Evolutionary conservation across 2,797 vertebrate species (phyloP), one percentile per base, ranked within the genome.

Genomic region (Apogon talboti): DNA sequence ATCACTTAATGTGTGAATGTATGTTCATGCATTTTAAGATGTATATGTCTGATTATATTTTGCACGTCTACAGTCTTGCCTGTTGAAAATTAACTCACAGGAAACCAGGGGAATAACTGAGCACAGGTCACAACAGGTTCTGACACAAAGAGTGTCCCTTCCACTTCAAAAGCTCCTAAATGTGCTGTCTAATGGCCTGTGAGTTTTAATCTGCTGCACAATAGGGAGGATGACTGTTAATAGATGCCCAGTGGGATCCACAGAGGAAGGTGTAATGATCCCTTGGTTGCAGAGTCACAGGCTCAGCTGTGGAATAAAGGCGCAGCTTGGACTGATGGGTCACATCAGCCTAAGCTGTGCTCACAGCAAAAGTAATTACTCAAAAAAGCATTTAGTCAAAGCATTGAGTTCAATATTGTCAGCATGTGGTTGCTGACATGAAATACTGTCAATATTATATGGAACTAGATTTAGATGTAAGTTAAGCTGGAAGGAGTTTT

Each of bases 81-180:
- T 60, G 72, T 56, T 91, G 75, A 76, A 95, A 92, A 94, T 90
- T 75, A 94, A 91, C 65, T 83, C 85, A 79, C 78, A 92, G 90
- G 86, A 91, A 93, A 89, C 92, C 87, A 91, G 91, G 91, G 85
- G 86, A 88, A 77, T 89, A 88, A 92, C 89, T 91, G 83, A 89
- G 82, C 75, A 83, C 87, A 91, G 49, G 76, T 91, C 93, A 91
- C 84, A 89, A 74, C 19, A 52, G 89, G 76, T 88, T 76, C 62
- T 83, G 87, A 92, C 89, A 93, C 76, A 85, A 83, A 84, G 83
- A 85, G 87, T 85, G 91, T 92, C 87, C 93, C 86, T 28, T 83
- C 43, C 62, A 59, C 70, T 81, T 81, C 80, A 64, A 60, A 72
- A 52, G 63, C 66, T 90, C 79, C 84, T 84, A 84, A 74, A 84